A percentile compares a stretch with the other conserved stretches of the same genome.
phyloP scores from a whole-genome alignment of 2,113 vertebrate genomes.

The Phalacrocorax pelagicus region DNA sequence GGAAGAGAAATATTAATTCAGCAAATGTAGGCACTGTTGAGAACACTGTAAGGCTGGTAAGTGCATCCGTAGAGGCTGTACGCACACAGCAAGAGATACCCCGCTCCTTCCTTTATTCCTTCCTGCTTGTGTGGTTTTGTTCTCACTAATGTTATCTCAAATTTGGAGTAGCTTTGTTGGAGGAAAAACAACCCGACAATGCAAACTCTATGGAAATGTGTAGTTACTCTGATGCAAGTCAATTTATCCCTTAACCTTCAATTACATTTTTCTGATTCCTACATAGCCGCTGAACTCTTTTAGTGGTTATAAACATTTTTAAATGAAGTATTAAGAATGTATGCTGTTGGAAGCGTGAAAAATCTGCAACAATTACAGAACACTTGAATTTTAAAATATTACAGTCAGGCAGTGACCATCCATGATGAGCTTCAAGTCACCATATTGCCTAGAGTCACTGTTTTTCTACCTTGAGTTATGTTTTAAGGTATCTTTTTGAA shows the following conservation, averaged over 20 bases:
- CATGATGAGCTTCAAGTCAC: background rate
- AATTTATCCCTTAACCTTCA: slow-evolving; percentile 14
- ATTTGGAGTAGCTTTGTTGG: background rate
- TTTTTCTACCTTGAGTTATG: background rate
- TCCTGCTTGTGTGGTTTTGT: background rate
- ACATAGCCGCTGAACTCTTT: background rate
- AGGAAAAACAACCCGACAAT: background rate
- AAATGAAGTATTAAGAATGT: slow-evolving; percentile 13
- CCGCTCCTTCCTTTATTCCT: background rate
- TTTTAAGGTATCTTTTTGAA: background rate
- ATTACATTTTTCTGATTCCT: slow-evolving; percentile 22
- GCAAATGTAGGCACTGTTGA: background rate
- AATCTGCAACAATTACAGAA: slow-evolving; percentile 40
- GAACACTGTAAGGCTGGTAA: background rate
- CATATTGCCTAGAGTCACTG: background rate
- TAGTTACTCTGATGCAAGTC: background rate
- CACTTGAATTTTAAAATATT: slow-evolving; percentile 22
- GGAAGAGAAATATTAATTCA: slow-evolving; percentile 50
- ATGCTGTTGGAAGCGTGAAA: slow-evolving; percentile 16
- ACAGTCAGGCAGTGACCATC: background rate
- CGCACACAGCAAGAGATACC: background rate
- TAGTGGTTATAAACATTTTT: background rate
- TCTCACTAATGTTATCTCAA: background rate
- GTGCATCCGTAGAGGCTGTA: background rate
- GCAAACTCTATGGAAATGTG: background rate